Conservation (phyloP, 2,888 invertebrate genomes). For the Sminthurinus aureus region DNA sequence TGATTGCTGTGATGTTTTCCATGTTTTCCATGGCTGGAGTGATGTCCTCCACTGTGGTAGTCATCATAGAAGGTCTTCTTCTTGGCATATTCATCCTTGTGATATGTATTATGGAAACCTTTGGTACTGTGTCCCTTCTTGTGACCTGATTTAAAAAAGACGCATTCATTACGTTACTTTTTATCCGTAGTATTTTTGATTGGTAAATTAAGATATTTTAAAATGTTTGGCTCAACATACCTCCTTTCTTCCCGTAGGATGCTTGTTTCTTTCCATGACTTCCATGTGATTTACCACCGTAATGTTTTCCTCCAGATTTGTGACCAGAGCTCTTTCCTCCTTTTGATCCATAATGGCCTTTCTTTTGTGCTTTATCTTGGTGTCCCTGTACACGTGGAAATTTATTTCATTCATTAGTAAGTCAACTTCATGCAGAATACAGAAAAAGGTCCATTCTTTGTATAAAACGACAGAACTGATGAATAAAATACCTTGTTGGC, state of each 20-base stretch:
- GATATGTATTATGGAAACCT: conserved; percentile 60
- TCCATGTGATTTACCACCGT: conserved; percentile 57
- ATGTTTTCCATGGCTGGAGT: conserved; percentile 57
- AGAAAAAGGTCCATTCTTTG: not conserved
- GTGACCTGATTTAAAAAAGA: conserved; percentile 43
- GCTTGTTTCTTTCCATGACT: conserved; percentile 58
- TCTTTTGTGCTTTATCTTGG: conserved; percentile 56
- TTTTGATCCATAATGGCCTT: conserved; percentile 56
- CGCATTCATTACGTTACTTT: not conserved
- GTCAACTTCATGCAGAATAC: not conserved
- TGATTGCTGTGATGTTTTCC: conserved; percentile 57
- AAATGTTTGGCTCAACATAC: conserved; percentile 14
- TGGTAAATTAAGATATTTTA: not conserved
- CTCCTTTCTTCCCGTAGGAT: conserved; percentile 60
- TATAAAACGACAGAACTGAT: not conserved
- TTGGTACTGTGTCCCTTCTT: conserved; percentile 54
- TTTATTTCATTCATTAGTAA: not conserved
- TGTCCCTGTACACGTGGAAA: conserved; percentile 44
- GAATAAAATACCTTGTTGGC: not conserved
- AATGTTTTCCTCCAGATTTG: conserved; percentile 59
- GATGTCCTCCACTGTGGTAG: conserved; percentile 59
- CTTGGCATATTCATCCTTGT: conserved; percentile 60
- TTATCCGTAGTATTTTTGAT: too few relatives aligned
- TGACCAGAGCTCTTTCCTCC: conserved; percentile 57
- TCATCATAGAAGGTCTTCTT: conserved; percentile 60